A percentile compares a stretch with the other conserved stretches of the same genome.
Conservation (phyloP, 2,113 vertebrate genomes). For the Camelus dromedarius region DNA sequence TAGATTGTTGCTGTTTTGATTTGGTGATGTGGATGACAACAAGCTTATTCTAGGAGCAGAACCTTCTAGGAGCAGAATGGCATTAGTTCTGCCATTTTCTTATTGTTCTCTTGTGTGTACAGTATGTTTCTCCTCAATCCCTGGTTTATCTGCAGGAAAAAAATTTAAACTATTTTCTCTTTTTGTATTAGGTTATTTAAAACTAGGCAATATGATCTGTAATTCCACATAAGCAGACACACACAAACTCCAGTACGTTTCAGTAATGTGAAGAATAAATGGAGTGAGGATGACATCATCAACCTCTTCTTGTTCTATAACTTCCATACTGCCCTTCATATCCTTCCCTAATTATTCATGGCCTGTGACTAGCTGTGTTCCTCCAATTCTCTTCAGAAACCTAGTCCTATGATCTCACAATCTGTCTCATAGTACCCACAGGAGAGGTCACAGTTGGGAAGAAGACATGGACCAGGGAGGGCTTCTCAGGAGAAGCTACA, state of each 20-base stretch:
- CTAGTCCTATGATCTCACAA: neutral
- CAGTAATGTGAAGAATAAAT: constrained; percentile 11
- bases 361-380: neutral
- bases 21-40: constrained; percentile 42
- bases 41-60: constrained; percentile 13
- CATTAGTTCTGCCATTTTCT: constrained; percentile 18
- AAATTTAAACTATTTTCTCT: neutral
- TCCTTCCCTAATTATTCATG: neutral
- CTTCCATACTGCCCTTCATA: neutral
- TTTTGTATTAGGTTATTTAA: neutral
- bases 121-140: neutral
- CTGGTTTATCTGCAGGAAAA: neutral
- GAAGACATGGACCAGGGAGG: neutral
- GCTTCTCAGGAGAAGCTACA: neutral
- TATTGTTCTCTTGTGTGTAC: neutral
- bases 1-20: constrained; percentile 18
- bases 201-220: neutral
- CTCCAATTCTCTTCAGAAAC: neutral
- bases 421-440: neutral
- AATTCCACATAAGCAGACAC: neutral
- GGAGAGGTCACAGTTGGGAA: neutral
- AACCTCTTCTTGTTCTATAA: neutral
- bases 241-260: neutral
- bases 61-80: neutral
- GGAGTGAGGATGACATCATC: neutral